A percentile compares a stretch with the other conserved stretches of the same genome.
These are phyloP conservation scores for Hartigia nigra DNA, from an alignment of 2,888 invertebrate genomes.

Conservation along the genomic window DNA sequence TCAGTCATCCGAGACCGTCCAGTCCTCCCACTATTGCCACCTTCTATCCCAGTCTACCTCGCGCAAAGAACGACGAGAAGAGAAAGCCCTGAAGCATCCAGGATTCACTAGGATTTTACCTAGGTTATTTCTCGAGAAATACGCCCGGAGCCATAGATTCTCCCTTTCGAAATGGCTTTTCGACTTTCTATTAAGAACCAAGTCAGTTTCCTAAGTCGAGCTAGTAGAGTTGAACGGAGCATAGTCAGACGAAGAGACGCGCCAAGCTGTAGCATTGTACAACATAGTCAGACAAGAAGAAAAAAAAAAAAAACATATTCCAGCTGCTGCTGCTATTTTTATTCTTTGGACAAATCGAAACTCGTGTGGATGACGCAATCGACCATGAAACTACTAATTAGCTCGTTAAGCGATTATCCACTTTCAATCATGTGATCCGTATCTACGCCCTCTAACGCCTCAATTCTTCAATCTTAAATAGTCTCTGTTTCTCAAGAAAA, in stretches of 20 bases:
- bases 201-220: not conserved
- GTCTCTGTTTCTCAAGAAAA: not conserved
- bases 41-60: not conserved
- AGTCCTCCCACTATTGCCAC: conserved; percentile 5
- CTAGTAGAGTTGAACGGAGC: not conserved
- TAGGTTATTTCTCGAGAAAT: not conserved
- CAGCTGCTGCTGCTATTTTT: not conserved
- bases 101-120: not conserved
- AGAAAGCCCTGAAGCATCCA: not conserved
- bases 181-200: not conserved
- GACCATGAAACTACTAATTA: conserved; percentile 49
- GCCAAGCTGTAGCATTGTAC: not conserved
- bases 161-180: not conserved
- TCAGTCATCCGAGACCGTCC: not conserved
- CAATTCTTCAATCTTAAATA: not conserved
- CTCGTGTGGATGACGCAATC: not conserved
- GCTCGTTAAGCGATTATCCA: conserved; percentile 53
- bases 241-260: not conserved
- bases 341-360: not conserved
- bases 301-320: not conserved
- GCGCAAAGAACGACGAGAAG: not conserved
- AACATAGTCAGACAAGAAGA: not conserved
- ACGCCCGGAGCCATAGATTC: not conserved
- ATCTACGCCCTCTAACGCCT: not conserved
- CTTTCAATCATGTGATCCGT: conserved; percentile 18